Base-by-base conservation (phyloP, 2,888 invertebrate species). In the Thysanoteuthis rhombus region DNA sequence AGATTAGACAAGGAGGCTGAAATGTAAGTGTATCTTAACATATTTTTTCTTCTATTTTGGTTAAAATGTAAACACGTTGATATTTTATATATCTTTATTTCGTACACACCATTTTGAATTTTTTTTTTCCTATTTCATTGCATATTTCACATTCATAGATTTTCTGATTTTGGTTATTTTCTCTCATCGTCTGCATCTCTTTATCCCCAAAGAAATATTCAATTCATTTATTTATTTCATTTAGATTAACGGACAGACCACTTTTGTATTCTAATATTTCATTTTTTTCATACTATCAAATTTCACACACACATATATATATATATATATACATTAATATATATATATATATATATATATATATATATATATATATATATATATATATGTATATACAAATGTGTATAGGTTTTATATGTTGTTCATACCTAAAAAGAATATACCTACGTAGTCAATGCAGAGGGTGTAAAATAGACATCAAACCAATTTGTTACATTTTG, bases 1-100 rank as follows among this genome's bases (percentile, higher is more conserved):
- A 92, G 91, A 42, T 42, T 92, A 92, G 91, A 92, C 91, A 40
- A 92, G 42, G 91, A 92, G 91, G 91, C 91, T 92, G 91, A 92
- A 92, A 92, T 92, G 91, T 92, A 92, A 92, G 91, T 92, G 25
- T 16, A 25, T 8, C 45, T 42, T 92, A 45, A 42, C 8, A n/a
- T 92, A 42, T 92, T 10, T 42, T 90, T 91, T 92, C 32, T 90
- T 6, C 39, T 90, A 38, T 39, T 75, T 75, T 75, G 0, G n/a
- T 75, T n/a, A 75, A 75, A 12, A 1, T 75, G n/a, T 75, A n/a
- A n/a, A 75, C 75, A 32, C 75, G n/a, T 16, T 75, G 8, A 75
- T 75, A 12, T 16, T n/a, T 75, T n/a, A n/a, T n/a, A n/a, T n/a
- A n/a, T n/a, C 2, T 75, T 36, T 5, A 25, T 52, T 36, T 75